Evolutionary conservation across 2,888 invertebrate genomes (phyloP).

Genomic region (Noctua pronuba): DNA sequence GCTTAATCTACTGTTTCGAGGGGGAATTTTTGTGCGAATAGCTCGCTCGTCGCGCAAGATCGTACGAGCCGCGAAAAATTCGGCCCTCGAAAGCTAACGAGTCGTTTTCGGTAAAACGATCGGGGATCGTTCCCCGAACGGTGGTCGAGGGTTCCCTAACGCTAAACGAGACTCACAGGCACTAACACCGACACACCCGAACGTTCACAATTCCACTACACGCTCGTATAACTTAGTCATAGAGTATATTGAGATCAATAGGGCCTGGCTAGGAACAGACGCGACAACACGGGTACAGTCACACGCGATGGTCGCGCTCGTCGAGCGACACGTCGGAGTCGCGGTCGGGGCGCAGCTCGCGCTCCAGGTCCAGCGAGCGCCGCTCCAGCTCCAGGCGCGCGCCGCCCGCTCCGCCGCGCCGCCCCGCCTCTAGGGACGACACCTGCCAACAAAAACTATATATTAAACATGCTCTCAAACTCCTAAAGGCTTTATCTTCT

Average conservation of each 20-base stretch:
- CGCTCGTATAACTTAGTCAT: slow-evolving; percentile 83
- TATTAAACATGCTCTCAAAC: neutral
- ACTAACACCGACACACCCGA: slow-evolving; percentile 86
- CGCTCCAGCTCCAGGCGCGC: slow-evolving; percentile 86
- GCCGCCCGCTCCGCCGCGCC: slow-evolving; percentile 74
- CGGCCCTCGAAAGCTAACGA: slow-evolving; percentile 81
- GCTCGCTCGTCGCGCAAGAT: slow-evolving; percentile 46
- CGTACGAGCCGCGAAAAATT: slow-evolving; percentile 68
- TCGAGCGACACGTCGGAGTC: slow-evolving; percentile 87
- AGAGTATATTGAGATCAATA: slow-evolving; percentile 89
- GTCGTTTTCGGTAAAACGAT: slow-evolving; percentile 85
- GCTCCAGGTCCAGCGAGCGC: slow-evolving; percentile 88
- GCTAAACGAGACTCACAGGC: slow-evolving; percentile 88
- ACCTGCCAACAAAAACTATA: slow-evolving; percentile 72
- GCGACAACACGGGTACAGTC: slow-evolving; percentile 58
- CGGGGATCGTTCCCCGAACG: slow-evolving; percentile 73
- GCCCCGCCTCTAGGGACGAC: slow-evolving; percentile 85
- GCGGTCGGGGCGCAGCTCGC: slow-evolving; percentile 85
- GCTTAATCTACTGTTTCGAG: slow-evolving; percentile 85
- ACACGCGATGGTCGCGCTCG: slow-evolving; percentile 87
- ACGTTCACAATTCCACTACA: slow-evolving; percentile 89
- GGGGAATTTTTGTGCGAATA: slow-evolving; percentile 76
- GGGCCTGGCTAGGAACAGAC: slow-evolving; percentile 38
- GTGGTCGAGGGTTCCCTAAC: slow-evolving; percentile 79
- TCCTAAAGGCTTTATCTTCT: neutral